Evolutionary conservation across 2,797 vertebrate species (phyloP).

Genomic region (Muraenolepis orangiensis): DNA sequence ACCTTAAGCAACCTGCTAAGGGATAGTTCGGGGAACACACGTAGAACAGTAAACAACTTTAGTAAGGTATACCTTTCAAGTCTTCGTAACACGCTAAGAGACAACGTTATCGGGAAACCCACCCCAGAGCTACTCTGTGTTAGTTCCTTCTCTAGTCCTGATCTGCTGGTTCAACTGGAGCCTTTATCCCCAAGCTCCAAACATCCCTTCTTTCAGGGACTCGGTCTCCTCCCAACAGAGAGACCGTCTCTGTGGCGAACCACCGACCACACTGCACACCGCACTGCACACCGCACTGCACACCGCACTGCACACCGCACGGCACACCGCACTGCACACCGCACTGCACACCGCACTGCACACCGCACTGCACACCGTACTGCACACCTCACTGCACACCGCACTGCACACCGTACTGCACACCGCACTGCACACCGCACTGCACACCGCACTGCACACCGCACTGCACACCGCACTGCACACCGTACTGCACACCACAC

Average conservation of each 20-base stretch:
- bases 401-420: constrained; percentile 67
- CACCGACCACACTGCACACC: constrained; percentile 78
- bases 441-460: constrained; percentile 72
- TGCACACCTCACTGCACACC: too few relatives aligned
- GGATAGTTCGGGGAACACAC: too few relatives aligned
- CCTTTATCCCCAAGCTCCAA: constrained; percentile 66
- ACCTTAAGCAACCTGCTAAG: too few relatives aligned
- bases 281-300: constrained; percentile 75
- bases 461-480: constrained; percentile 75
- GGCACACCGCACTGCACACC: too few relatives aligned
- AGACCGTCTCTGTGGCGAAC: constrained; percentile 71
- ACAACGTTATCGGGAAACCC: too few relatives aligned
- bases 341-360: constrained; percentile 67
- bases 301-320: constrained; percentile 72
- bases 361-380: constrained; percentile 72
- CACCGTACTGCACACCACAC: constrained; percentile 72
- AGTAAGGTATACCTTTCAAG: too few relatives aligned
- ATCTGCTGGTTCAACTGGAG: constrained; percentile 59
- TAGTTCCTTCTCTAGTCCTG: not conserved
- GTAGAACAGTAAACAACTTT: too few relatives aligned
- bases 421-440: constrained; percentile 72
- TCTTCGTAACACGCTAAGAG: too few relatives aligned
- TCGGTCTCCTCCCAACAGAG: constrained; percentile 74
- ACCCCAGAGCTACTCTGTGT: too few relatives aligned
- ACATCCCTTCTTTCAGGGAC: constrained; percentile 64